Percentiles rank a stretch among this genome's conserved stretches.
Conservation (phyloP, 1,140 invertebrate genomes). For the Atta texana region DNA sequence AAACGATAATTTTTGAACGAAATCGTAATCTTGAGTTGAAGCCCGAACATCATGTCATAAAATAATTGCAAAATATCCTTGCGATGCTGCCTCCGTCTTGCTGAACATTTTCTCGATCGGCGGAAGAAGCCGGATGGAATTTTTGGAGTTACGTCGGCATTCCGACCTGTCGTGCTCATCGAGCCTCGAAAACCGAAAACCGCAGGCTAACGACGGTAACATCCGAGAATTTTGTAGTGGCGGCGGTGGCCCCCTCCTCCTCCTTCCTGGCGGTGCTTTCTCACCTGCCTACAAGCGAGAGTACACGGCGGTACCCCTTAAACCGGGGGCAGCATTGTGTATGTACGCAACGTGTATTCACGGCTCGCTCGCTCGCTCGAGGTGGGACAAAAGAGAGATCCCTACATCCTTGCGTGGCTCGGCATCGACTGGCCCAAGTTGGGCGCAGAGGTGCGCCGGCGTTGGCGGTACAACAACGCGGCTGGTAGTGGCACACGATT, state of each 20-base stretch:
- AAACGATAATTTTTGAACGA: constrained; percentile 42
- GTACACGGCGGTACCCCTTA: constrained; percentile 72
- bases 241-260: constrained; percentile 1
- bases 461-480: constrained; percentile 57
- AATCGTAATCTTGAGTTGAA: constrained; percentile 3
- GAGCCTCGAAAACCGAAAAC: constrained; percentile 53
- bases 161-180: constrained; percentile 28
- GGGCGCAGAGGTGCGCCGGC: constrained; percentile 61
- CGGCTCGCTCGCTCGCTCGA: constrained; percentile 70
- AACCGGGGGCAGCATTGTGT: constrained; percentile 79
- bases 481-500: constrained; percentile 65
- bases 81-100: background rate
- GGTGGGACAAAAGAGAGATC: constrained; percentile 82
- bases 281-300: constrained; percentile 79
- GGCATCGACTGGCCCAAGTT: constrained; percentile 71
- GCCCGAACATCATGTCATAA: background rate
- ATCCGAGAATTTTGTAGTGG: constrained; percentile 69
- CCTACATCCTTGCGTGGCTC: constrained; percentile 82
- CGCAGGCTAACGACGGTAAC: constrained; percentile 58
- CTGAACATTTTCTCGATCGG: background rate
- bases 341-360: constrained; percentile 81
- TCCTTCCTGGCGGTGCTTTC: constrained; percentile 70
- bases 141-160: constrained; percentile 38
- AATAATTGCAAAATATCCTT: constrained; percentile 10
- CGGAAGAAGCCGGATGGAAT: constrained; percentile 10